Conservation (phyloP, 1,140 invertebrate species). For the Lysiphlebus fabarum region DNA sequence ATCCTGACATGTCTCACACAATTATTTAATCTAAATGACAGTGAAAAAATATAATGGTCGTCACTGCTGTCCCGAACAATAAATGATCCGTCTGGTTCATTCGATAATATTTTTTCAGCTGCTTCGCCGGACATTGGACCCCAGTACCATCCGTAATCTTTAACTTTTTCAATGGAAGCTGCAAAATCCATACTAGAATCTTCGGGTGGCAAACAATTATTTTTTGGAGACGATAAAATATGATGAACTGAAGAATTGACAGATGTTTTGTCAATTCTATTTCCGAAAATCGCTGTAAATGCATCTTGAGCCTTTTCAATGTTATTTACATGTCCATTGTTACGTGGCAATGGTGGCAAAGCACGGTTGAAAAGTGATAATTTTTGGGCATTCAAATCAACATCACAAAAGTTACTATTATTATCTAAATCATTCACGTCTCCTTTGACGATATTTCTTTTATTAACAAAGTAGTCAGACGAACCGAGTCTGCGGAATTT, state of each 20-base stretch:
- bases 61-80: slow-evolving; percentile 96
- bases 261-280: slow-evolving; percentile 41
- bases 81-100: slow-evolving; percentile 93
- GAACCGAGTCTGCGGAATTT: slow-evolving; percentile 64
- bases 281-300: slow-evolving; percentile 41
- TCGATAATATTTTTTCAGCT: slow-evolving; percentile 88
- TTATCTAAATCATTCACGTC: slow-evolving; percentile 49
- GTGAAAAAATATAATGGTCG: slow-evolving; percentile 94
- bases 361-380: slow-evolving; percentile 66
- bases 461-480: slow-evolving; percentile 50
- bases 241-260: slow-evolving; percentile 34
- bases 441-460: slow-evolving; percentile 51
- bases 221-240: slow-evolving; percentile 27
- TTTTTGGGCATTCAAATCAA: slow-evolving; percentile 39
- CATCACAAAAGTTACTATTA: slow-evolving; percentile 42
- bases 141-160: slow-evolving; percentile 98
- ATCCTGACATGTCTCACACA: slow-evolving; percentile 92
- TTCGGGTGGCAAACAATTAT: slow-evolving; percentile 53
- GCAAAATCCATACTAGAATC: slow-evolving; percentile 76
- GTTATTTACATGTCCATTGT: slow-evolving; percentile 47
- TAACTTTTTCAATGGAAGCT: slow-evolving; percentile 88
- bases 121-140: slow-evolving; percentile 91
- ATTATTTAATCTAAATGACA: slow-evolving; percentile 92
- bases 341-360: slow-evolving; percentile 73
- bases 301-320: slow-evolving; percentile 42